Evolutionary conservation across 2,113 vertebrate species (phyloP).

Genomic region (Chroicocephalus ridibundus): DNA sequence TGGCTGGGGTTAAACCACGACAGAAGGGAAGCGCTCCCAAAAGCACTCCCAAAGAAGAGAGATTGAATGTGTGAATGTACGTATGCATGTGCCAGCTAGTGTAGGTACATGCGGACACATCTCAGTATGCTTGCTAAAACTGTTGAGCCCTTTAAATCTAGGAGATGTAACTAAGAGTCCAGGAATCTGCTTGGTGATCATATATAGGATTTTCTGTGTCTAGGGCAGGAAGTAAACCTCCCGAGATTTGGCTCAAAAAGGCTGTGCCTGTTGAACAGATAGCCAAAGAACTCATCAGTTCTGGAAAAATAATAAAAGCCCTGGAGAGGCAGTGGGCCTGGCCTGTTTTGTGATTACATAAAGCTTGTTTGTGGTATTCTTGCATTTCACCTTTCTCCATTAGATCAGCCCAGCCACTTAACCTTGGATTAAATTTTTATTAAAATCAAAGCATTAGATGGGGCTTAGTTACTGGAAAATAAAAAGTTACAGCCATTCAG

Average conservation of each 20-base stretch:
- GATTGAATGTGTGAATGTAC: too few relatives aligned
- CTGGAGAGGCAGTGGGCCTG: not conserved
- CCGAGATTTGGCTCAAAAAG: not conserved
- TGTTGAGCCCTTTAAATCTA: not conserved
- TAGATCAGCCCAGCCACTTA: not conserved
- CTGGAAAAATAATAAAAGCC: not conserved
- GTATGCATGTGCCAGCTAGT: not conserved
- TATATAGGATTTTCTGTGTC: not conserved
- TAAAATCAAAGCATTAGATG: not conserved
- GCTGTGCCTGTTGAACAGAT: not conserved
- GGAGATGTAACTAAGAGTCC: not conserved
- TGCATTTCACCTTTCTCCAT: not conserved
- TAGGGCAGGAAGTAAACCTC: not conserved
- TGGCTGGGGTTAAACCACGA: not conserved
- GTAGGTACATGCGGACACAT: rapidly evolving
- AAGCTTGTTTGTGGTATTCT: not conserved
- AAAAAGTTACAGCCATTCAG: not conserved
- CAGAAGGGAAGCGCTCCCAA: not conserved
- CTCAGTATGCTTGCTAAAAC: not conserved
- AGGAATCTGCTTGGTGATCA: not conserved
- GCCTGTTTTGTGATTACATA: not conserved
- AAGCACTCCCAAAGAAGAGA: not conserved
- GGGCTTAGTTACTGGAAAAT: not conserved
- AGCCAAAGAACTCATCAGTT: not conserved
- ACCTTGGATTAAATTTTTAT: not conserved